Evolutionary conservation across 1,140 invertebrate species (phyloP), one percentile per base, ranked within the genome.

Genomic region (Lasaia peninsularis): DNA sequence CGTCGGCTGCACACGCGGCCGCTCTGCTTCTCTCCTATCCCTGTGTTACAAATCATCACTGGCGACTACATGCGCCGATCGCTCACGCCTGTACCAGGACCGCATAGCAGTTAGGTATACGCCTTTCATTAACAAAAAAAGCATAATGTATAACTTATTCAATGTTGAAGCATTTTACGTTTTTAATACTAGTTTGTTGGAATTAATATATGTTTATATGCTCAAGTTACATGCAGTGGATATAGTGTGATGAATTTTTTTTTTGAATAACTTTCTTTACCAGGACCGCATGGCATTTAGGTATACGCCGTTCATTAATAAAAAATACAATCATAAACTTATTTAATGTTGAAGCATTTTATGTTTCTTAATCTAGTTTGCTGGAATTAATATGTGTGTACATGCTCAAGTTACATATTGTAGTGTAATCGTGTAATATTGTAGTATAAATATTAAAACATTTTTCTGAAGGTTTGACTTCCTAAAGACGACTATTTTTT

Each of bases 11-110:
- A 73, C 70, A 6, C 83, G 72, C 24, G 82, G 78, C 76, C 78
- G 83, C 81, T 82, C 85, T 11, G 67, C 68, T 32, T 56, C 74
- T 72, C 81, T 71, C 72, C 78, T 86, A 78, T 82, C 76, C 85
- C 85, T 88, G 82, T 78, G 75, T 85, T 78, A 88, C 72, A 86
- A 69, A 85, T 73, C 56, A 85, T 84, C 74, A 85, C 77, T 84
- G 78, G 75, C 74, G 74, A 40, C 52, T 11, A 54, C 53, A 31
- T 24, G 72, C 74, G 78, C 72, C 70, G 53, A 52, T 63, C 74
- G 68, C 68, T 67, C 28, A n/a, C 20, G 53, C 10, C 53, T 32
- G 24, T 56, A 48, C 53, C 53, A 44, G 53, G 53, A 24, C 20
- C 14, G 35, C 18, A 56, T 48, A 56, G 40, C 37, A 31, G 37